Evolutionary conservation across 2,797 vertebrate genomes (phyloP).

Genomic region (Knipowitschia caucasica): DNA sequence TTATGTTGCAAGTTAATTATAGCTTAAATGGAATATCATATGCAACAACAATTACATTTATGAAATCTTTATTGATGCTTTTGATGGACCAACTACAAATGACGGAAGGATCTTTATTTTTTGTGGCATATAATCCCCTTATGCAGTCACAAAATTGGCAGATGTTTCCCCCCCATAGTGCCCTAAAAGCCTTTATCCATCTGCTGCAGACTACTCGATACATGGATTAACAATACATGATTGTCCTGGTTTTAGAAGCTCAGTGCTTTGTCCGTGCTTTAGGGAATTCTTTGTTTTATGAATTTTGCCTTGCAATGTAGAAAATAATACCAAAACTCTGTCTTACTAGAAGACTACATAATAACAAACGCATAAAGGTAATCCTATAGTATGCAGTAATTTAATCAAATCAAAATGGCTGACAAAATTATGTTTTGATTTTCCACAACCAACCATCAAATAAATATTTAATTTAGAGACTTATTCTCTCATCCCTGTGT

Average conservation of each 20-base stretch:
- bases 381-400: neutral
- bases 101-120: neutral
- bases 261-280: slow-evolving; percentile 43
- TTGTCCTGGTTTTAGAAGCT: slow-evolving; percentile 26
- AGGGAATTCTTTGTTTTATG: slow-evolving; percentile 30
- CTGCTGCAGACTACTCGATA: slow-evolving; percentile 17
- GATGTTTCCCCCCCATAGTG: neutral
- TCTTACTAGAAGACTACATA: neutral
- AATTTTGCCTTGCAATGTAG: slow-evolving; percentile 23
- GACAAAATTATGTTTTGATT: neutral
- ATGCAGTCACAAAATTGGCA: neutral
- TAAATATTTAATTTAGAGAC: too few species aligned
- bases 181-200: slow-evolving; percentile 17
- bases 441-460: too few species aligned
- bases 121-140: neutral
- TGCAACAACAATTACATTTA: neutral
- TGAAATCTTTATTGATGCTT: neutral
- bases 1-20: slow-evolving; percentile 9
- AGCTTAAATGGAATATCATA: neutral
- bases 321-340: neutral
- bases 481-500: too few species aligned
- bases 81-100: neutral
- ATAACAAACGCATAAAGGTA: neutral
- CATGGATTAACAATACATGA: slow-evolving; percentile 21
- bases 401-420: neutral